phyloP scores from a whole-genome alignment of 2,113 vertebrate species.

The Panurus biarmicus region DNA sequence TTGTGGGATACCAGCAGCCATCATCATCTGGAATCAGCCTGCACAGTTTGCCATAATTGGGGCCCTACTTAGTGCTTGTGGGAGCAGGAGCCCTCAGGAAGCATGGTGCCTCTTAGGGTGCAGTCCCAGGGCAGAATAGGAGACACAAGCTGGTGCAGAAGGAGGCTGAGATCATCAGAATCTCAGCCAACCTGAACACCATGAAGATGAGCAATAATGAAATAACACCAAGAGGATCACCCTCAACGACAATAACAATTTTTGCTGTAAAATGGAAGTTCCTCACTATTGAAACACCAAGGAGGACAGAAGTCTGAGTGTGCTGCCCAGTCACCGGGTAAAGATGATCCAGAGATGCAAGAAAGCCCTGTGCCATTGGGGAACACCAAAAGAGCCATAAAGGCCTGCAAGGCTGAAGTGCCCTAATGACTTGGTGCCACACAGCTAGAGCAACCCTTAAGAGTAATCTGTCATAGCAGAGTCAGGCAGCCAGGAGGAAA shows the following conservation, averaged over 20 bases:
- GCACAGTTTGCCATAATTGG: not conserved
- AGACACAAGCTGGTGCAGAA: not conserved
- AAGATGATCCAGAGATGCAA: not conserved
- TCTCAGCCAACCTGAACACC: not conserved
- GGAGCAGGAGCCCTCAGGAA: not conserved
- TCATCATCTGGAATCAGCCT: not conserved
- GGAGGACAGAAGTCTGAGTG: not conserved
- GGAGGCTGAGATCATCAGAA: not conserved
- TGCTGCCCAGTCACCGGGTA: not conserved
- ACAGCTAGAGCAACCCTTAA: not conserved
- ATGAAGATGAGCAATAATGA: not conserved
- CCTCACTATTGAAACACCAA: not conserved
- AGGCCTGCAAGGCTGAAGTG: not conserved
- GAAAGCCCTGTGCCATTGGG: not conserved
- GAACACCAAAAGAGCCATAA: not conserved
- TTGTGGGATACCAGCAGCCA: not conserved
- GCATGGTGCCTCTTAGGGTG: not conserved
- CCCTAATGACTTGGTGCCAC: not conserved
- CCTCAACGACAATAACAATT: not conserved
- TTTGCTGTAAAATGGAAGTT: not conserved
- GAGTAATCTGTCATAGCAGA: not conserved
- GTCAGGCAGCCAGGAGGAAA: not conserved
- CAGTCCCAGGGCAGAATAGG: not conserved
- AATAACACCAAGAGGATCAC: not conserved
- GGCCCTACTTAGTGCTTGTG: not conserved